A percentile compares a stretch with the other conserved stretches of the same genome.
phyloP scores from a whole-genome alignment of 1,140 invertebrate genomes.

The Penaeus vannamei region DNA sequence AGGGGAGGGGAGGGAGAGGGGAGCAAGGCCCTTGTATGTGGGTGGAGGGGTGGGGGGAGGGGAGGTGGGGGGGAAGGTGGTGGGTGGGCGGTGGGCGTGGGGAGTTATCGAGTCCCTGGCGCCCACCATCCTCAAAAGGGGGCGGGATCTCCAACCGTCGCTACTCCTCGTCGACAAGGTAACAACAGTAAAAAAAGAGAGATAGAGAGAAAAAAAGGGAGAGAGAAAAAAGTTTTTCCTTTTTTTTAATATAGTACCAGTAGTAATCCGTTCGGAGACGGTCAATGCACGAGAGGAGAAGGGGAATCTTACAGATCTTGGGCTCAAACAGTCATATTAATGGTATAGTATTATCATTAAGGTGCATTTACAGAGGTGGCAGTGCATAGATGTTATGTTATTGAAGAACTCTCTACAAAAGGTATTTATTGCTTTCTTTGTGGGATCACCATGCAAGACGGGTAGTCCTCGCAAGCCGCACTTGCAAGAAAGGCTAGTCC shows the following conservation, averaged over 20 bases:
- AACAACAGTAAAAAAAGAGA: conserved; percentile 64
- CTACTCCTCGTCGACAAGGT: conserved; percentile 33
- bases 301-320: conserved; percentile 47
- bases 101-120: neutral
- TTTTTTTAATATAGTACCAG: conserved; percentile 31
- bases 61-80: neutral
- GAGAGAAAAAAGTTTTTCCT: no score
- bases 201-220: conserved; percentile 2
- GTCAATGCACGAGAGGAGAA: conserved; percentile 40
- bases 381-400: conserved; percentile 65
- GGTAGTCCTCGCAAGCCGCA: conserved; percentile 37
- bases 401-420: conserved; percentile 66
- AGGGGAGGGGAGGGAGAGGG: neutral
- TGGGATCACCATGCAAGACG: conserved; percentile 62
- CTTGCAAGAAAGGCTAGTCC: no score
- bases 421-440: conserved; percentile 65
- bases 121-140: neutral
- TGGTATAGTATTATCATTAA: conserved; percentile 61
- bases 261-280: conserved; percentile 32
- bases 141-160: no score
- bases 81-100: neutral
- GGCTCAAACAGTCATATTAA: conserved; percentile 62
- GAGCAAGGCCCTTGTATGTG: neutral
- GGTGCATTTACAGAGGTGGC: conserved; percentile 67
- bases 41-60: neutral